Conservation (phyloP, 2,888 invertebrate genomes). For the Scelioninae gen. 2 region DNA sequence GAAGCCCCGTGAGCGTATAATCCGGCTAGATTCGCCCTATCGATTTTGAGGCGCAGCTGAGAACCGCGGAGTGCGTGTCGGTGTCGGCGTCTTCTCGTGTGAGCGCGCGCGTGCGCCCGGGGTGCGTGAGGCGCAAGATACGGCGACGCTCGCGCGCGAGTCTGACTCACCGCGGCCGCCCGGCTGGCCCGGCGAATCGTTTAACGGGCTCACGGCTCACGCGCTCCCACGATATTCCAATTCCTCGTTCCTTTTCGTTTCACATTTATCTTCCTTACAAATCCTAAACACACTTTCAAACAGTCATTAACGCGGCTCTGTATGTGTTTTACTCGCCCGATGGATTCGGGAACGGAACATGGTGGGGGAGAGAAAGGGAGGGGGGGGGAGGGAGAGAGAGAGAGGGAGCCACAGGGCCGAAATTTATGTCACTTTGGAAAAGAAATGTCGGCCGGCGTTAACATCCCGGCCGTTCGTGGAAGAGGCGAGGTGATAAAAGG, state of each 20-base stretch:
- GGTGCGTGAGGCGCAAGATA: constrained; percentile 56
- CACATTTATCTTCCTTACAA: constrained; percentile 48
- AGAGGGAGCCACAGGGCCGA: neutral
- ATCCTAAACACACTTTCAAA: constrained; percentile 47
- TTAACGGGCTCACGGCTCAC: constrained; percentile 57
- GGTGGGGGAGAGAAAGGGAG: neutral
- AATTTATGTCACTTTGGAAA: neutral
- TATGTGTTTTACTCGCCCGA: constrained; percentile 11
- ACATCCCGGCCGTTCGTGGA: neutral
- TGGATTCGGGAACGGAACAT: no score
- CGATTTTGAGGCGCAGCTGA: constrained; percentile 73
- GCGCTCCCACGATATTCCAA: constrained; percentile 58
- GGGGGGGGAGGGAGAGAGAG: neutral
- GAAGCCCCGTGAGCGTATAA: constrained; percentile 74
- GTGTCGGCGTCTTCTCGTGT: constrained; percentile 22
- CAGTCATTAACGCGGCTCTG: constrained; percentile 32
- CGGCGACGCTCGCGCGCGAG: constrained; percentile 60
- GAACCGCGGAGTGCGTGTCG: constrained; percentile 57
- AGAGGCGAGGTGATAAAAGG: constrained; percentile 21
- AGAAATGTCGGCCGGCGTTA: no score
- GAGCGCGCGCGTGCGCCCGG: constrained; percentile 44
- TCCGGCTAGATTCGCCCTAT: constrained; percentile 74
- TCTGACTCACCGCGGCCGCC: constrained; percentile 64
- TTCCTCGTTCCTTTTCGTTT: constrained; percentile 52
- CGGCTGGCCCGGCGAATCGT: constrained; percentile 54